These are phyloP conservation scores for Malaclemys terrapin DNA, from an alignment of 2,113 vertebrate genomes.

Conservation along the genomic window DNA sequence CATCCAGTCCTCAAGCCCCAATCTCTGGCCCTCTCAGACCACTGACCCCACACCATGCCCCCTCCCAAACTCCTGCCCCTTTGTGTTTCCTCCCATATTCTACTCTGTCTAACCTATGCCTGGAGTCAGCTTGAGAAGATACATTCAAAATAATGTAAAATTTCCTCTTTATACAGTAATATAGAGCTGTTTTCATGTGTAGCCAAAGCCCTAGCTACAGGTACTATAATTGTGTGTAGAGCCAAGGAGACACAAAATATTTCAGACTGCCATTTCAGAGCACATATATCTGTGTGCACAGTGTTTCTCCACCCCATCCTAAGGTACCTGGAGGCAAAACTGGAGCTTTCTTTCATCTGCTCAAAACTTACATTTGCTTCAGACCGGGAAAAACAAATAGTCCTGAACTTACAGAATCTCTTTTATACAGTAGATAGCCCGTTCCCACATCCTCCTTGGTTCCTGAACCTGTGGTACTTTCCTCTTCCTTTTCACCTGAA, in stretches of 20 bases:
- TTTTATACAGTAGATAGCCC: fast-evolving
- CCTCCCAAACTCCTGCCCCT: not conserved
- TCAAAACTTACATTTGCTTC: not conserved
- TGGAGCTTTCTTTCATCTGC: not conserved
- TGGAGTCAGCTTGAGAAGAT: not conserved
- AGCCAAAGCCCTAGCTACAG: not conserved
- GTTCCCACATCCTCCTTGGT: not conserved
- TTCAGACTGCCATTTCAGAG: not conserved
- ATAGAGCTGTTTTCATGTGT: not conserved
- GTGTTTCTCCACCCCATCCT: not conserved
- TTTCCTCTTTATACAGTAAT: not conserved
- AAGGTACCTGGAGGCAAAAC: fast-evolving
- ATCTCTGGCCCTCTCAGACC: not conserved
- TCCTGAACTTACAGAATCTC: not conserved
- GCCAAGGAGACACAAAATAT: not conserved
- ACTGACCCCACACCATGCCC: not conserved
- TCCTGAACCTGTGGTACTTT: not conserved
- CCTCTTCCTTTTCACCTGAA: not conserved
- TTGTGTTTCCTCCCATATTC: not conserved
- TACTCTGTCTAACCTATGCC: not conserved
- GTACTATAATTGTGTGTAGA: not conserved
- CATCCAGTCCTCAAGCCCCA: not conserved
- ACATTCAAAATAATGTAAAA: not conserved
- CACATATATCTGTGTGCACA: fast-evolving
- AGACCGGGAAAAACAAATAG: not conserved